These are phyloP conservation scores for Momotus momota DNA, from an alignment of 2,797 vertebrate genomes.

Conservation along the genomic window DNA sequence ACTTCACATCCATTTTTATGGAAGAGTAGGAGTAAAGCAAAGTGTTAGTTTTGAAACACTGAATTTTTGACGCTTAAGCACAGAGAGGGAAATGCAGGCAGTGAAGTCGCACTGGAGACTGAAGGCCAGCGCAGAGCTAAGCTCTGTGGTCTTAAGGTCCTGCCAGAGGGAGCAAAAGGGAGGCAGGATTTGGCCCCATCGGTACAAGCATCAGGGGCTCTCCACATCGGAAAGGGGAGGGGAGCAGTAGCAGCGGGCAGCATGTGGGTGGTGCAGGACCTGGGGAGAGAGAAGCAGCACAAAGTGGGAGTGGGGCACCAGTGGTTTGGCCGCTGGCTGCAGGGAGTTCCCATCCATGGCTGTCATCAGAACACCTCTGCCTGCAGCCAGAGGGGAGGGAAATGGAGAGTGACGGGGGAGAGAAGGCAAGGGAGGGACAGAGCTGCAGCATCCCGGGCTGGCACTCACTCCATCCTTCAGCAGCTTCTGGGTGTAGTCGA, in stretches of 20 bases:
- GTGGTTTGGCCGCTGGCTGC: fast-evolving
- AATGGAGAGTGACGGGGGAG: not conserved
- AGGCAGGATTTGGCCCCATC: not conserved
- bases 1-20: fast-evolving
- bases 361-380: not conserved
- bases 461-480: constrained; percentile 88
- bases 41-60: not conserved
- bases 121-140: not conserved
- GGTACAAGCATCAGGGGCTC: not conserved
- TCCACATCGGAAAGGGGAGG: not conserved
- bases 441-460: not conserved
- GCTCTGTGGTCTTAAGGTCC: not conserved
- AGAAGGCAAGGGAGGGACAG: not conserved
- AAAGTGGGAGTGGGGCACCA: not conserved
- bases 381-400: not conserved
- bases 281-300: not conserved
- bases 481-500: constrained; percentile 94
- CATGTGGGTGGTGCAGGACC: not conserved
- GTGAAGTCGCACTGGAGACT: fast-evolving
- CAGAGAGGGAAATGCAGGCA: fast-evolving
- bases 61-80: not conserved
- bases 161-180: not conserved
- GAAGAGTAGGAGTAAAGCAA: not conserved
- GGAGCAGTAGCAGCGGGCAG: not conserved
- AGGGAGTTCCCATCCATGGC: not conserved